These are phyloP conservation scores for Callionymus lyra DNA, from an alignment of 2,113 vertebrate species.

Conservation along the genomic window DNA sequence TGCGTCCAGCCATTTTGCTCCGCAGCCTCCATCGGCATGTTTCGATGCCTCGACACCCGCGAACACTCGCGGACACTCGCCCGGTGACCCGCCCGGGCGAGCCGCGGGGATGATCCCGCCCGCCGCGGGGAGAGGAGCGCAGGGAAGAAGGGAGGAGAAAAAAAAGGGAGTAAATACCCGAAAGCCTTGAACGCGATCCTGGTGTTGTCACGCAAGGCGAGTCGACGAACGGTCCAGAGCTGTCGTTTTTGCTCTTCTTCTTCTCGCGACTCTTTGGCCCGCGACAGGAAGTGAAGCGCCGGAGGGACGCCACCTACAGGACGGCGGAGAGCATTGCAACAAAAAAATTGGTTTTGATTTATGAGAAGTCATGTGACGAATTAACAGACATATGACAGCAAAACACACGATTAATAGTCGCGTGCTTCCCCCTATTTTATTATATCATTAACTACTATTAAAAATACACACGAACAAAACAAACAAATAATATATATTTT, in stretches of 20 bases:
- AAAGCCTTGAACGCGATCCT: slow-evolving; percentile 53
- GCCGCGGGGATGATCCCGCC: no score
- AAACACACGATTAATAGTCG: no score
- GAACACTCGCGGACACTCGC: slow-evolving; percentile 7
- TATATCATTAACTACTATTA: no score
- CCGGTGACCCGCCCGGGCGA: neutral
- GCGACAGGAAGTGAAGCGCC: slow-evolving; percentile 36
- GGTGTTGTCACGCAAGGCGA: slow-evolving; percentile 63
- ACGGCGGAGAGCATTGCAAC: slow-evolving; percentile 27
- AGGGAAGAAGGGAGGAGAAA: slow-evolving; percentile 3
- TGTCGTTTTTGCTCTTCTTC: slow-evolving; percentile 66
- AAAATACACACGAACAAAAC: no score
- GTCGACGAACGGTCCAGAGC: slow-evolving; percentile 62
- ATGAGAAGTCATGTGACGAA: slow-evolving; percentile 6
- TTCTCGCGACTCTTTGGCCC: slow-evolving; percentile 53
- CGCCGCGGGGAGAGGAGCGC: neutral
- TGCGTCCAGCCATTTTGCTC: slow-evolving; percentile 67
- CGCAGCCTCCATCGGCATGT: slow-evolving; percentile 61
- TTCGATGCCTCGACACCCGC: slow-evolving; percentile 27
- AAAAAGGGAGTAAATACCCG: slow-evolving; percentile 40
- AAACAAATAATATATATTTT: no score
- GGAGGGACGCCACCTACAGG: slow-evolving; percentile 43
- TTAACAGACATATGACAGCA: no score
- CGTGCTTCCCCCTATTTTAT: no score
- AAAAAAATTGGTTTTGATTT: neutral